phyloP scores from a whole-genome alignment of 2,797 vertebrate genomes.

The Eulemur rubriventer region DNA sequence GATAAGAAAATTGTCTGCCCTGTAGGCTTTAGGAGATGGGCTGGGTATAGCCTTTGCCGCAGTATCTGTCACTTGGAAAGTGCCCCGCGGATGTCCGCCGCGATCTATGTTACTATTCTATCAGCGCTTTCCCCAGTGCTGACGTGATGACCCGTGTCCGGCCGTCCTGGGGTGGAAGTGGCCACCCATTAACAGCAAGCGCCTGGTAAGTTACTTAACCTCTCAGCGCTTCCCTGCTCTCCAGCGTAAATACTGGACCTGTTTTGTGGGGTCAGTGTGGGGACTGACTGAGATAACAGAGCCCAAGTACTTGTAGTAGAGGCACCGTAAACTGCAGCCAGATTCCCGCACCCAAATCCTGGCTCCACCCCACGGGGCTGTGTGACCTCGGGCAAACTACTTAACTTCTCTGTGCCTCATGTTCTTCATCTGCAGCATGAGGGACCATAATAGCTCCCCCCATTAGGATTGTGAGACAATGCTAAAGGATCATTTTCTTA shows the following conservation, averaged over 20 bases:
- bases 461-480: fast-evolving
- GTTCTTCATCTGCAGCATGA: not conserved
- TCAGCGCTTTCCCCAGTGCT: not conserved
- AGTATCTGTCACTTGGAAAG: not conserved
- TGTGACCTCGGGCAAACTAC: not conserved
- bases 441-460: no score
- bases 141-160: fast-evolving
- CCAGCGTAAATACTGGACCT: fast-evolving
- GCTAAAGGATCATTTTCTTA: not conserved
- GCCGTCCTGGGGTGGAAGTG: not conserved
- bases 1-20: not conserved
- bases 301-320: not conserved
- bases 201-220: not conserved
- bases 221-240: not conserved
- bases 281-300: no score
- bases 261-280: not conserved
- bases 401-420: not conserved
- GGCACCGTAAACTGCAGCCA: not conserved
- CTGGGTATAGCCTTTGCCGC: not conserved
- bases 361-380: not conserved
- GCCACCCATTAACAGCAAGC: not conserved
- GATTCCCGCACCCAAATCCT: not conserved
- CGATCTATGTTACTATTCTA: fast-evolving
- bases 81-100: no score
- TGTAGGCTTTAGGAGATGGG: not conserved